Evolutionary conservation across 2,113 vertebrate species (phyloP).

Genomic region (Pelecanoides urinatrix): DNA sequence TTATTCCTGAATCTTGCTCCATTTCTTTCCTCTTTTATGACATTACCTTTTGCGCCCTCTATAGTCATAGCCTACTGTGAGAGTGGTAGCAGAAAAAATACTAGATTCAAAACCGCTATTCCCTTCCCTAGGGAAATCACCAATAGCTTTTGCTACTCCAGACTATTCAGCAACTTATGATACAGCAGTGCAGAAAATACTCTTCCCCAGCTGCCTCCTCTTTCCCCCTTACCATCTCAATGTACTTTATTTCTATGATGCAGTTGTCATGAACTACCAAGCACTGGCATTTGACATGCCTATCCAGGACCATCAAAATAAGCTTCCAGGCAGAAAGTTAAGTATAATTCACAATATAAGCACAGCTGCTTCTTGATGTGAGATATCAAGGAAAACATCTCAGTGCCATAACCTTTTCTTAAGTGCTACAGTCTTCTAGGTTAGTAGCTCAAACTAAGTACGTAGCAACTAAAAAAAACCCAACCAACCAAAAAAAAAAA

Average conservation of each 20-base stretch:
- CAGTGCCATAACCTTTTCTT: neutral
- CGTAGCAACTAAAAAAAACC: neutral
- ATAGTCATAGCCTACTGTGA: neutral
- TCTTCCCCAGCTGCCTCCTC: neutral
- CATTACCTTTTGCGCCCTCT: neutral
- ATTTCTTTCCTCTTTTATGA: neutral
- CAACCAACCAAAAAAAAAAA: neutral
- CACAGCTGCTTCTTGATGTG: neutral
- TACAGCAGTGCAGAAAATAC: neutral
- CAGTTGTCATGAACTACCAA: neutral
- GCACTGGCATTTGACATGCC: neutral
- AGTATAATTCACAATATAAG: neutral
- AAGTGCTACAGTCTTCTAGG: neutral
- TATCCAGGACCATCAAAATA: neutral
- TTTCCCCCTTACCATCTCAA: neutral
- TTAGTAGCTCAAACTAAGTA: neutral
- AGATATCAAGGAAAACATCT: neutral
- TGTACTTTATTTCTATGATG: neutral
- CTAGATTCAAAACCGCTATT: neutral
- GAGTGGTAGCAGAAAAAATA: neutral
- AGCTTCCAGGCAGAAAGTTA: neutral
- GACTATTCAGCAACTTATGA: neutral
- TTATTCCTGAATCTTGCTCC: neutral
- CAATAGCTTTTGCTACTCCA: neutral
- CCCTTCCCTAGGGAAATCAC: neutral